phyloP scores from a whole-genome alignment of 53 echinoderm and acorn worm species.

The Arbacia lixula region DNA sequence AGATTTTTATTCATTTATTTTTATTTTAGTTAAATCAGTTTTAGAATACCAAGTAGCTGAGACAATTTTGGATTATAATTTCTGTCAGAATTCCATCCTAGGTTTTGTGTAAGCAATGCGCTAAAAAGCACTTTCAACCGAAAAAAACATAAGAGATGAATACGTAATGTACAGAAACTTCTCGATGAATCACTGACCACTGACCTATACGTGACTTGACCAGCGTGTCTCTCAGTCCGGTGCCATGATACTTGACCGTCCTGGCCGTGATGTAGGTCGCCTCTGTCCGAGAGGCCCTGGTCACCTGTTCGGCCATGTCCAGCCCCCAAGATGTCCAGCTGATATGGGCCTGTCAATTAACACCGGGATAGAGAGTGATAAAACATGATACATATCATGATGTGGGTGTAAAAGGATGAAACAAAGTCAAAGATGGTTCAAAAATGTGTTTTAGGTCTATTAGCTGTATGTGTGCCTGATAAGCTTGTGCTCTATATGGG shows the following conservation, averaged over 20 bases:
- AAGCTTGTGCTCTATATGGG: too few relatives aligned
- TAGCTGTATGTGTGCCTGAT: not conserved
- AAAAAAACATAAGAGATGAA: not conserved
- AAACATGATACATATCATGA: too few relatives aligned
- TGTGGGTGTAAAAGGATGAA: not conserved
- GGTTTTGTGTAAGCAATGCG: too few relatives aligned
- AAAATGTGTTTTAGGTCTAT: not conserved
- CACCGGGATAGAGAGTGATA: too few relatives aligned
- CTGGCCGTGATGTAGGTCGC: not conserved
- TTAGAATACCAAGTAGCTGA: too few relatives aligned
- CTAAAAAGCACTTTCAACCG: too few relatives aligned
- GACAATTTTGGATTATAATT: too few relatives aligned
- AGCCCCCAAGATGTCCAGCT: constrained; percentile 11
- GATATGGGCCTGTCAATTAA: not conserved
- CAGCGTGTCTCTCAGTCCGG: not conserved
- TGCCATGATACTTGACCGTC: too few relatives aligned
- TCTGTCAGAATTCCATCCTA: too few relatives aligned
- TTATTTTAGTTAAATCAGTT: too few relatives aligned
- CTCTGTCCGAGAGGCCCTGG: constrained; percentile 4
- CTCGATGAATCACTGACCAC: not conserved
- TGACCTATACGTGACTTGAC: constrained; percentile 7
- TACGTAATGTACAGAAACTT: not conserved
- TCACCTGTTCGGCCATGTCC: not conserved
- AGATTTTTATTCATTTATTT: too few relatives aligned
- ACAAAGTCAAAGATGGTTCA: not conserved